phyloP scores from a whole-genome alignment of 2,797 vertebrate genomes.

The Poeciliopsis presidionis region DNA sequence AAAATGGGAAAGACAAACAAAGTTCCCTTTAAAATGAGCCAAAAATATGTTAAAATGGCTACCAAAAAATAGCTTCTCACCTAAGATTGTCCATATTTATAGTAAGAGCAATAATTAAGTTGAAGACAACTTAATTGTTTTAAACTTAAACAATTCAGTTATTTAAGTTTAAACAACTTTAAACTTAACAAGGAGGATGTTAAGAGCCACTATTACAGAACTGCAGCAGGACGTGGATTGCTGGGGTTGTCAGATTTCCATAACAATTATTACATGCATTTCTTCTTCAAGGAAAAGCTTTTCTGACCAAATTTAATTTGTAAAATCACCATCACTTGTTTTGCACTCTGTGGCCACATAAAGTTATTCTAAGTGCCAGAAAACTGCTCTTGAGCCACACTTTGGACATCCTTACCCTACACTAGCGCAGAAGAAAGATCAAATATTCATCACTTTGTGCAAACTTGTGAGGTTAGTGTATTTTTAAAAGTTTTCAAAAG shows the following conservation, averaged over 20 bases:
- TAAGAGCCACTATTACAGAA: background rate
- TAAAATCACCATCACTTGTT: background rate
- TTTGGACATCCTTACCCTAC: background rate
- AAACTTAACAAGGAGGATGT: background rate
- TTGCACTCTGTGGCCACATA: background rate
- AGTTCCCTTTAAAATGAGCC: background rate
- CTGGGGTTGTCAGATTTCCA: background rate
- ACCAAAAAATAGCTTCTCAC: background rate
- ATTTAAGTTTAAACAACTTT: background rate
- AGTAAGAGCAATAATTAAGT: background rate
- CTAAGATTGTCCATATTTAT: background rate
- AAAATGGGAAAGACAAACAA: background rate
- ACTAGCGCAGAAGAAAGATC: background rate
- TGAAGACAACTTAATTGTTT: background rate
- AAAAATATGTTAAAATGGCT: background rate
- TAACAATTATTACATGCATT: background rate
- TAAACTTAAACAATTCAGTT: too few relatives aligned
- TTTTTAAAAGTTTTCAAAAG: background rate
- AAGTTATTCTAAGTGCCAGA: background rate
- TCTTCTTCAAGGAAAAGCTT: background rate
- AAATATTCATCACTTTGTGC: background rate
- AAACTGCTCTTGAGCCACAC: background rate
- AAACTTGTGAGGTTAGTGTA: background rate
- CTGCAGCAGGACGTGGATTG: background rate
- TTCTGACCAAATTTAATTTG: background rate